Percentiles rank a stretch among this genome's conserved stretches.
These are phyloP conservation scores for Machaerirhynchus nigripectus DNA, from an alignment of 2,113 vertebrate genomes.

Conservation along the genomic window DNA sequence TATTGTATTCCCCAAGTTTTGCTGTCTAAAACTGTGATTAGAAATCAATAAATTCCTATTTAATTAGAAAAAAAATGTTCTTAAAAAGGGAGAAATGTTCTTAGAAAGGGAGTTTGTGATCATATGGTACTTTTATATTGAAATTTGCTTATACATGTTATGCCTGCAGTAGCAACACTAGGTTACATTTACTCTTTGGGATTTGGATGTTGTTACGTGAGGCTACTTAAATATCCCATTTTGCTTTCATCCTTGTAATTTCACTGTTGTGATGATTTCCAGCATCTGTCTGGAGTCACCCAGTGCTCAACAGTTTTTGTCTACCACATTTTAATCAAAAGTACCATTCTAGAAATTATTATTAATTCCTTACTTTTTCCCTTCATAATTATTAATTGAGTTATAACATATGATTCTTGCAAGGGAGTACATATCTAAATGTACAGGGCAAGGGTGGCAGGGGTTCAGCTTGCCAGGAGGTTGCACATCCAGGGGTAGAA, in stretches of 20 bases:
- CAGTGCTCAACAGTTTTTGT: not conserved
- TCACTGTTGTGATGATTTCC: not conserved
- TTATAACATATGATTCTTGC: not conserved
- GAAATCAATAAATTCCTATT: not conserved
- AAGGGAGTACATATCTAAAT: not conserved
- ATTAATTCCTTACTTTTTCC: not conserved
- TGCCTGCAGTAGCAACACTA: not conserved
- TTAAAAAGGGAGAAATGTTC: no score
- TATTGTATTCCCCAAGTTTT: not conserved
- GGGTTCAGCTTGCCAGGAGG: not conserved
- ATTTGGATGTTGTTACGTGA: not conserved
- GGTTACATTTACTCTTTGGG: not conserved
- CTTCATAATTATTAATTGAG: not conserved
- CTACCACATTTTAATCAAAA: not conserved
- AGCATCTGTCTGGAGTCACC: not conserved
- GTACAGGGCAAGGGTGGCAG: not conserved
- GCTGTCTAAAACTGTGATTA: not conserved
- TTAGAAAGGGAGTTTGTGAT: fast-evolving
- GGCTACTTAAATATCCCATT: not conserved
- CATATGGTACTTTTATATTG: not conserved
- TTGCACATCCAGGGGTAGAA: not conserved
- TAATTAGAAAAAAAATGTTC: not conserved
- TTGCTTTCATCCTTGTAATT: not conserved
- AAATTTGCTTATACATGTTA: not conserved
- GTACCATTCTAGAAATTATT: not conserved